Evolutionary conservation across 2,113 vertebrate species (phyloP).

Genomic region (Oncorhynchus masou): DNA sequence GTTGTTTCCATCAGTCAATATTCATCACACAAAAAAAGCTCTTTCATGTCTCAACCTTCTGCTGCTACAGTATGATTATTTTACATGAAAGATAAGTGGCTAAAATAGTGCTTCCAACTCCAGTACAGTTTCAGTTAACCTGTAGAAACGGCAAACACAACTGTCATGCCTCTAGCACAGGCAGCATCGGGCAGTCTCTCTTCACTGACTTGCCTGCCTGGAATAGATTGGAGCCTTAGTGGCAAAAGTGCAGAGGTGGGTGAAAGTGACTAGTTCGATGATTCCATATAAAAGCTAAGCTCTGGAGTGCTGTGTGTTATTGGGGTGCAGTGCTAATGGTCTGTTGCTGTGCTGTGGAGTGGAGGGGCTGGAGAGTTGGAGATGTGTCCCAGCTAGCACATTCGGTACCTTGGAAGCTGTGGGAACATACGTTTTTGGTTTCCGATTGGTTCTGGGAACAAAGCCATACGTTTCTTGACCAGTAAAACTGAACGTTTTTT

Average conservation of each 20-base stretch:
- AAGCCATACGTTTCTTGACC: no score
- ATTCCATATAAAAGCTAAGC: constrained; percentile 3
- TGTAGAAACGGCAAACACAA: neutral
- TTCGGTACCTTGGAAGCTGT: no score
- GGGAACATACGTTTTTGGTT: no score
- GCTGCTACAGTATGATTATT: neutral
- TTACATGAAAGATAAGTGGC: neutral
- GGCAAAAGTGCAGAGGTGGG: neutral
- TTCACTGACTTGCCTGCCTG: neutral
- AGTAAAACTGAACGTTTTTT: no score
- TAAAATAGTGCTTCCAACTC: neutral
- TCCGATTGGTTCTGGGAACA: no score
- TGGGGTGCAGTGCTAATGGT: neutral
- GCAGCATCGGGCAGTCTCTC: neutral
- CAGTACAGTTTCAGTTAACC: neutral
- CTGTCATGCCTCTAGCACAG: neutral
- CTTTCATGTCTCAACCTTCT: neutral
- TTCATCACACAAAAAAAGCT: neutral
- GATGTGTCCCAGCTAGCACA: neutral
- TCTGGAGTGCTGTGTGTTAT: neutral
- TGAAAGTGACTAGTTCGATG: neutral
- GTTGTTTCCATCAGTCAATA: neutral
- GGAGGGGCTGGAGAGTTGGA: neutral
- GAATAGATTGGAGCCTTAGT: neutral
- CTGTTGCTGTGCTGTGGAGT: neutral